phyloP scores from a whole-genome alignment of 2,888 invertebrate genomes.

The Yponomeuta malinellus region DNA sequence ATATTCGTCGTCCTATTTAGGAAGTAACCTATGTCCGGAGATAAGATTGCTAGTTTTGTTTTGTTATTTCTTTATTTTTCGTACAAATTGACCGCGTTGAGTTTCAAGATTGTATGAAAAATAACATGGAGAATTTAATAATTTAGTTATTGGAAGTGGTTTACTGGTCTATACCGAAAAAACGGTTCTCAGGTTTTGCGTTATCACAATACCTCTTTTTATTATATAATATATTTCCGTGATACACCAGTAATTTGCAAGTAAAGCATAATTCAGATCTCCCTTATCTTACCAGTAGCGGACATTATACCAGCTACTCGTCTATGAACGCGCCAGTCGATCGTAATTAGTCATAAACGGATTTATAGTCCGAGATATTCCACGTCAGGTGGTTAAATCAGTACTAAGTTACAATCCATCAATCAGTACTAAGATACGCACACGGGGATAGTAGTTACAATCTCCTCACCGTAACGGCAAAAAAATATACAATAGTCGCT shows the following conservation, averaged over 20 bases:
- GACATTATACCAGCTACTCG: not conserved
- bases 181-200: not conserved
- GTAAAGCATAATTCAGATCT: not conserved
- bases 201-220: not conserved
- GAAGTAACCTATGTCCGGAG: no score
- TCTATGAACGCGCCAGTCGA: not conserved
- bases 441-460: no score
- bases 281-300: not conserved
- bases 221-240: not conserved
- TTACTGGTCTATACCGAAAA: not conserved
- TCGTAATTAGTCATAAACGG: conserved; percentile 24
- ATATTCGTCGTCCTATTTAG: no score
- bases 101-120: no score
- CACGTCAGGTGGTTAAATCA: not conserved
- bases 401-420: not conserved
- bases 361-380: conserved; percentile 18
- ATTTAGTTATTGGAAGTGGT: not conserved
- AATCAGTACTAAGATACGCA: no score
- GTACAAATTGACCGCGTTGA: no score
- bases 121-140: no score
- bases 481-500: no score
- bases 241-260: not conserved
- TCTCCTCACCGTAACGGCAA: no score
- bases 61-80: no score
- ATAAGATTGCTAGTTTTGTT: no score